Evolutionary conservation across 2,888 invertebrate genomes (phyloP).

Genomic region (Cosmia pyralina): DNA sequence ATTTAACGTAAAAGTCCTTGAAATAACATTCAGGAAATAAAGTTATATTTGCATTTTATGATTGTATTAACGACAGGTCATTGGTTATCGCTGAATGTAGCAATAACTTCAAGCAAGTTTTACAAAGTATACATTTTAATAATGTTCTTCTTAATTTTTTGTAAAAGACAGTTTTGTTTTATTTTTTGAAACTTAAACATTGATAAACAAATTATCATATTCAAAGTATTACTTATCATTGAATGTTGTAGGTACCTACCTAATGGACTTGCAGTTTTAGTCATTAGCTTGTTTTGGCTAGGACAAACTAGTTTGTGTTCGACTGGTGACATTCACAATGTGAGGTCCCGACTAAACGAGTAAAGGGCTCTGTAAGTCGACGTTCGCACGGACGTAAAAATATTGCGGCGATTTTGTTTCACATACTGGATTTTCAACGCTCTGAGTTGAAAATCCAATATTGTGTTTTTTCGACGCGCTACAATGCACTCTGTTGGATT

Average conservation of each 20-base stretch:
- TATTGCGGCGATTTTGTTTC: too few species aligned
- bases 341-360: too few species aligned
- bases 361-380: too few species aligned
- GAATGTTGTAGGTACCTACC: background rate
- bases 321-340: background rate
- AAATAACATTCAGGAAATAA: conserved; percentile 48
- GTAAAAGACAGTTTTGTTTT: conserved; percentile 2
- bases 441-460: too few species aligned
- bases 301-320: background rate
- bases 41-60: conserved; percentile 15
- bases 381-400: too few species aligned
- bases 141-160: conserved; percentile 19
- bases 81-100: conserved; percentile 31
- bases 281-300: background rate
- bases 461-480: too few species aligned
- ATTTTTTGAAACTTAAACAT: background rate
- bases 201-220: conserved; percentile 5
- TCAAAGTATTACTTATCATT: background rate
- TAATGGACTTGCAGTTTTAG: background rate
- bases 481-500: too few species aligned
- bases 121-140: conserved; percentile 24
- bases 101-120: background rate
- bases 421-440: too few species aligned
- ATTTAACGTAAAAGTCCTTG: conserved; percentile 19
- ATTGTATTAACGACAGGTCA: conserved; percentile 31